Evolutionary conservation across 2,888 invertebrate species (phyloP).

Genomic region (Pandemis corylana): DNA sequence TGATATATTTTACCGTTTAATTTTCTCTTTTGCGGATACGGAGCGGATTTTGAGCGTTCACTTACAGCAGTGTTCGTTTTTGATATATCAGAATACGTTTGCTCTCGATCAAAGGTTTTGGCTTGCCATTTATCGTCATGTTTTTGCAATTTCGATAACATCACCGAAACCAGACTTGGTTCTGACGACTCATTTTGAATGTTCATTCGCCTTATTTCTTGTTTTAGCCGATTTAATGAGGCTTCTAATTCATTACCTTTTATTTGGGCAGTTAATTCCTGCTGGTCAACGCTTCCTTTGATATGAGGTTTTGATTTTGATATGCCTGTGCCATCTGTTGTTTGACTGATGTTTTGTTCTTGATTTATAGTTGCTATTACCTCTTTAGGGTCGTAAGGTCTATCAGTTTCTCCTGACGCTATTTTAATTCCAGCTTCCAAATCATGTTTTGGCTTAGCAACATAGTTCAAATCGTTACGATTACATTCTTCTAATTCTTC

Average conservation of each 20-base stretch:
- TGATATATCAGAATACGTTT: background rate
- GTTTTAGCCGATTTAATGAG: background rate
- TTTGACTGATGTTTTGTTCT: background rate
- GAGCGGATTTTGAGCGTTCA: conserved; percentile 7
- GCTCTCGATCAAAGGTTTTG: background rate
- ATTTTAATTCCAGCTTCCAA: background rate
- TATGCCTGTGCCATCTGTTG: background rate
- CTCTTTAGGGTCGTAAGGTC: background rate
- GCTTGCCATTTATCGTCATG: background rate
- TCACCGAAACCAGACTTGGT: conserved; percentile 5
- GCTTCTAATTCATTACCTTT: background rate
- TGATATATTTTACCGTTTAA: conserved; percentile 18
- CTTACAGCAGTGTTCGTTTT: background rate
- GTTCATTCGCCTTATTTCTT: background rate
- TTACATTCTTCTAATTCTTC: background rate
- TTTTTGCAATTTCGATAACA: background rate
- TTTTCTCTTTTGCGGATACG: conserved; percentile 11
- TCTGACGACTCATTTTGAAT: background rate
- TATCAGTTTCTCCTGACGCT: background rate
- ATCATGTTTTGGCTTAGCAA: background rate
- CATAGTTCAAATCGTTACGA: background rate
- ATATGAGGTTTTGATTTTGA: background rate
- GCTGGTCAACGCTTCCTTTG: background rate
- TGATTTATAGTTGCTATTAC: background rate
- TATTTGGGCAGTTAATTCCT: background rate